Evolutionary conservation across 2,888 invertebrate genomes (phyloP), one percentile per base, ranked within the genome.

Genomic region (Chouioia cunea): DNA sequence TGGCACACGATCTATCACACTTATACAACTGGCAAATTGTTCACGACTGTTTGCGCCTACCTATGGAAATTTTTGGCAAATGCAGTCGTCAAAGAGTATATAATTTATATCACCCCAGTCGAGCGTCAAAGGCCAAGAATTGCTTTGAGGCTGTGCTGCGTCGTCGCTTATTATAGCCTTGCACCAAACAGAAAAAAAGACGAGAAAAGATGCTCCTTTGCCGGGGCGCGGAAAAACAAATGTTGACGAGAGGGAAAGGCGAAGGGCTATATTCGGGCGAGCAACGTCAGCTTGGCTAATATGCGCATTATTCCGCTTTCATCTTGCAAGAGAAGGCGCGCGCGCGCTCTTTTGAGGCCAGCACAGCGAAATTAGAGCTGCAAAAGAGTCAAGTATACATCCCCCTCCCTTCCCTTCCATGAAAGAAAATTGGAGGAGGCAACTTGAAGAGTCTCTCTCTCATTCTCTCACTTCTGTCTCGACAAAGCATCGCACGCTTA

Each of bases 241-340:
- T 63, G 67, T 65, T 65, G 65, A 63, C 60, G 60, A 4, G n/a
- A 1, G 54, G 43, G 16, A 16, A 27, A 20, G 57, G 36, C 47
- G 43, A 23, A 16, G 27, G n/a, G 44, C 44, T 72, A 72, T 68
- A 72, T 72, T 72, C 59, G 65, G 68, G 15, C 22, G 60, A 46
- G 18, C 16, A 43, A 22, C 43, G 52, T 20, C 14, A n/a, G 57
- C 50, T 16, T 23, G 52, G 54, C 67, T 70, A 63, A 64, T 60
- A 58, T 67, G 57, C 54, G 64, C 64, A 65, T 70, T 67, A 65
- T 62, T 64, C 18, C 68, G 53, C 65, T 69, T 73, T 73, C 62
- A 58, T 65, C 48, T 65, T 18, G 43, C 16, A 36, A 14, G 22
- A 22, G 47, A 6, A 15, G 14, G 16, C 47, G 47, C 16, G 20